phyloP scores from a whole-genome alignment of 2,113 vertebrate genomes.

The Cyanistes caeruleus region DNA sequence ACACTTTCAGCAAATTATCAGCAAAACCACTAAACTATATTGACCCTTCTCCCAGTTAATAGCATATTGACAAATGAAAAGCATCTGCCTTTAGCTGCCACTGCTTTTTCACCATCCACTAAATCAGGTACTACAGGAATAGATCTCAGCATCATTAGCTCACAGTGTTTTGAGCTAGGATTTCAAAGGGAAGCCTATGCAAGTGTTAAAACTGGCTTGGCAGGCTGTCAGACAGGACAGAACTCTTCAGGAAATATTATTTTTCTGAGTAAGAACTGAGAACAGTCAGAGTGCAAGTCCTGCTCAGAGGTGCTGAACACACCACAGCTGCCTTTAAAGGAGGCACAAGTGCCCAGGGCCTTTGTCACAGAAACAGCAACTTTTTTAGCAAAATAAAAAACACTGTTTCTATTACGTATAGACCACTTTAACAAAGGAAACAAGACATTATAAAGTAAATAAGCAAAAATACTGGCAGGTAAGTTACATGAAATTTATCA shows the following conservation, averaged over 20 bases:
- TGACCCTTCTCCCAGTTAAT: not conserved
- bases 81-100: not conserved
- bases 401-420: not conserved
- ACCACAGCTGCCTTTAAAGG: not conserved
- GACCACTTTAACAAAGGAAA: not conserved
- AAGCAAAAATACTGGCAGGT: not conserved
- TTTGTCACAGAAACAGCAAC: not conserved
- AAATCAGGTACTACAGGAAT: not conserved
- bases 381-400: not conserved
- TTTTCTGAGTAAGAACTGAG: not conserved
- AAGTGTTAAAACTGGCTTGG: not conserved
- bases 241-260: not conserved
- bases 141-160: not conserved
- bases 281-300: not conserved
- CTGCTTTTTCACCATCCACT: not conserved
- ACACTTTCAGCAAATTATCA: not conserved
- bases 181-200: not conserved
- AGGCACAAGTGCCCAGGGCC: not conserved
- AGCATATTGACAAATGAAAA: not conserved
- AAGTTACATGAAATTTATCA: not conserved
- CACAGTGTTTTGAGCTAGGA: not conserved
- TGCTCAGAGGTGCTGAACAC: not conserved
- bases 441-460: not conserved
- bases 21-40: not conserved
- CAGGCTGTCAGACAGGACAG: not conserved